Base-by-base conservation (phyloP, 2,113 vertebrate genomes). In the Xenopus laevis region DNA sequence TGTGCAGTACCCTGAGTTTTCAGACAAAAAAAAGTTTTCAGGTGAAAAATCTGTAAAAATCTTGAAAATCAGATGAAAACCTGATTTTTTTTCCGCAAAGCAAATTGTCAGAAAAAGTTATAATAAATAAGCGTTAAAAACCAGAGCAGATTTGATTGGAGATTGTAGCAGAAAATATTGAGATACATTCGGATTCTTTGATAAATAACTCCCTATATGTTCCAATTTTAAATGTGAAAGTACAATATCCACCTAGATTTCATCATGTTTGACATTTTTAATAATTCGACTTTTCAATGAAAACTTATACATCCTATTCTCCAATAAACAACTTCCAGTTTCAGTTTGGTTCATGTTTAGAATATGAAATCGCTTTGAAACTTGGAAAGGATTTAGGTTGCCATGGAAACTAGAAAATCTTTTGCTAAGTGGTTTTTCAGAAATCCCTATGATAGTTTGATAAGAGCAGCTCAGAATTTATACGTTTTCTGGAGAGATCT, bases 391-490 rank as follows among this genome's bases (percentile, higher is more conserved):
- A 77, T 77, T 77, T 67, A 70, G 74, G 74, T 77, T 77, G 33
- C 50, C 67, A 30, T 77, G 74, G 74, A 77, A 77, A 77, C 74
- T 77, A 64, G 66, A 77, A 77, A 77, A 77, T 77, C 74, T 69
- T 68, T 70, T 30, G 27, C 74, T 70, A 77, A 77, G 74, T 77
- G 67, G 74, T 68, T 77, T 77, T 66, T 77, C 74, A 70, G 74
- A 70, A 77, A 77, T 64, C 66, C 74, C 74, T 77, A 77, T 77
- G 70, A 77, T 77, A 69, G 63, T 77, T 77, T 77, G 74, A 77
- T 70, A 70, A 77, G 74, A 68, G 58, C 74, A 77, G 74, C 63
- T 77, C 67, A 47, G 66, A 69, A 50, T 50, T 3, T 40, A 40
- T 40, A 40, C 33, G 6, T 40, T 40, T 40, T 40, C 33, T 40